These are phyloP conservation scores for Prionailurus bengalensis DNA, from an alignment of 2,113 vertebrate species.

Conservation along the genomic window DNA sequence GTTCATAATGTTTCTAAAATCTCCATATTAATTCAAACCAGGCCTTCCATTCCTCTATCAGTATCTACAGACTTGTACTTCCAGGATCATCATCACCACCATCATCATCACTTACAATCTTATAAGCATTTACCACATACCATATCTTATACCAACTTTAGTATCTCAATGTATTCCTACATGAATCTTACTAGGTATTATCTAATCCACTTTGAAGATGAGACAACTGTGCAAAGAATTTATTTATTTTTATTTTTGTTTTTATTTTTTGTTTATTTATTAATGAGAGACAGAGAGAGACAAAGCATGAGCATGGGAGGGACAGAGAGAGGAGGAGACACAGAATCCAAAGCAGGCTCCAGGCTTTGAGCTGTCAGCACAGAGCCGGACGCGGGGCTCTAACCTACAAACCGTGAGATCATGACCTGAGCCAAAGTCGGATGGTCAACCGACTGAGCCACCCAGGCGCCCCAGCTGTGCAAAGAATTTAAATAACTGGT, in stretches of 20 bases:
- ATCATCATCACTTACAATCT: neutral
- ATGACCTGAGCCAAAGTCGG: too few relatives aligned
- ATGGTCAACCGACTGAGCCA: too few relatives aligned
- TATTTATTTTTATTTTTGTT: neutral
- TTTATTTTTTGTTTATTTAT: too few relatives aligned
- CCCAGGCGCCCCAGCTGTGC: neutral
- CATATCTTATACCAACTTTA: neutral
- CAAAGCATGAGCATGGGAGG: too few relatives aligned
- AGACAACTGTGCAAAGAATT: neutral
- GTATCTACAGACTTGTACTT: neutral
- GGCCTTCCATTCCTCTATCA: neutral
- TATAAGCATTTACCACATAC: neutral
- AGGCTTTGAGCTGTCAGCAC: too few relatives aligned
- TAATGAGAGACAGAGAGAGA: too few relatives aligned
- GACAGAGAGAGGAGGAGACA: too few relatives aligned
- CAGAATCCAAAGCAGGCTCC: too few relatives aligned
- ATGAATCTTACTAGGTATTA: conserved; percentile 9
- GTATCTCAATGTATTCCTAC: neutral
- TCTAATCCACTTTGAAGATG: neutral
- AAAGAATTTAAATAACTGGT: conserved; percentile 19
- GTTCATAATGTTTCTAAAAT: neutral
- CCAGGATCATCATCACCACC: neutral
- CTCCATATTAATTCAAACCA: neutral
- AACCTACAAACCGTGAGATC: too few relatives aligned
- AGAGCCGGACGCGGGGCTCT: too few relatives aligned